phyloP scores from a whole-genome alignment of 23 tunicate genomes.

The Styela plicata region DNA sequence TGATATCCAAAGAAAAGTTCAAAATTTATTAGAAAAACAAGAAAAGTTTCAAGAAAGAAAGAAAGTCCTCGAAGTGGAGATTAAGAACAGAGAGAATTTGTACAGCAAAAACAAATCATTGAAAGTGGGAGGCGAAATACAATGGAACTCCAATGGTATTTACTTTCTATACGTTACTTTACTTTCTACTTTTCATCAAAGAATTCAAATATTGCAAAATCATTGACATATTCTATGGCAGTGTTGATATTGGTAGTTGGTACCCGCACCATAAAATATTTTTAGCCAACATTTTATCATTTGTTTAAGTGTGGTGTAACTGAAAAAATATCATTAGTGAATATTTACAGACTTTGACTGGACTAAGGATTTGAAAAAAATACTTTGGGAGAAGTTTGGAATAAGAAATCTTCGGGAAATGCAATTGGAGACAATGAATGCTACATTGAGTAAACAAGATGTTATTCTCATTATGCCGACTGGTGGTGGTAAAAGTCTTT shows the following conservation, averaged over 20 bases:
- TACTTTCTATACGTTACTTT: too few species aligned
- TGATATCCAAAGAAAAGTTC: neutral
- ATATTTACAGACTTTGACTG: slow-evolving; percentile 61
- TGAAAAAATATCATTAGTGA: too few species aligned
- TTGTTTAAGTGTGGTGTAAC: too few species aligned
- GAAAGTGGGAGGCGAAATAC: neutral
- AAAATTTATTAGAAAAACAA: neutral
- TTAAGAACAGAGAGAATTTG: slow-evolving; percentile 1
- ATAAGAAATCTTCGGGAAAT: slow-evolving; percentile 49
- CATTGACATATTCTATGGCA: too few species aligned
- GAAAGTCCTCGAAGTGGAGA: slow-evolving; percentile 16
- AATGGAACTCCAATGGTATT: neutral
- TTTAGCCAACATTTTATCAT: too few species aligned
- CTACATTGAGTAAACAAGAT: slow-evolving; percentile 57
- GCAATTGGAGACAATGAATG: slow-evolving; percentile 78
- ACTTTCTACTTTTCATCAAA: too few species aligned
- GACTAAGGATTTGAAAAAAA: slow-evolving; percentile 29
- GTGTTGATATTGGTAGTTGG: too few species aligned
- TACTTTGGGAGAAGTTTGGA: slow-evolving; percentile 32
- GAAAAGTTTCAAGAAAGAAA: slow-evolving; percentile 10
- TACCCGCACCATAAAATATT: too few species aligned
- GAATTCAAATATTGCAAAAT: too few species aligned
- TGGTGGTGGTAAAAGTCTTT: slow-evolving; percentile 92
- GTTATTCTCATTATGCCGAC: slow-evolving; percentile 83
- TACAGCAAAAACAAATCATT: neutral